Percentiles rank a stretch among this genome's conserved stretches.
phyloP scores from a whole-genome alignment of 2,888 invertebrate species.

The Synanthedon andrenaeformis region DNA sequence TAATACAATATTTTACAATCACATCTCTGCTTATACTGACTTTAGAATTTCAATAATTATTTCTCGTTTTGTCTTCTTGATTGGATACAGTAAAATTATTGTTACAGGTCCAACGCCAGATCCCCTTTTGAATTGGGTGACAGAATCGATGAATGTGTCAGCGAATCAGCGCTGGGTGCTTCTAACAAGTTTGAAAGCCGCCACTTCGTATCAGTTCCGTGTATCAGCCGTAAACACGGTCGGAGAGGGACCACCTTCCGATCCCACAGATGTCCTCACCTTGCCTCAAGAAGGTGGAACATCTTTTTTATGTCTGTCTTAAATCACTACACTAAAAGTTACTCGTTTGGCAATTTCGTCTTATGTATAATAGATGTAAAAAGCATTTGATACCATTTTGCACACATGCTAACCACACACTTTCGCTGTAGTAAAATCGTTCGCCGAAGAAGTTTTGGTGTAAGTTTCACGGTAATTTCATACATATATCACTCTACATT shows the following conservation, averaged over 20 bases:
- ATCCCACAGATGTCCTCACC: slow-evolving; percentile 88
- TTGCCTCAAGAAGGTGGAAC: slow-evolving; percentile 93
- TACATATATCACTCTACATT: slow-evolving; percentile 2
- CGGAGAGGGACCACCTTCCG: slow-evolving; percentile 93
- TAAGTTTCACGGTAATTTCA: neutral
- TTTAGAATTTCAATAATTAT: too few relatives aligned
- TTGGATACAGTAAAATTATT: neutral
- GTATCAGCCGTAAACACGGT: slow-evolving; percentile 97
- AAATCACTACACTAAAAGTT: too few relatives aligned
- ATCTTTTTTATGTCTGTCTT: neutral
- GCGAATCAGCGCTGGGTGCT: slow-evolving; percentile 82
- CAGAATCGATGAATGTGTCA: slow-evolving; percentile 87
- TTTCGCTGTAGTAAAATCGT: neutral
- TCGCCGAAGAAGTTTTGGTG: neutral
- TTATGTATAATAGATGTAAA: neutral
- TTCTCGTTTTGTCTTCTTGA: too few relatives aligned
- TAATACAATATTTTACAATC: too few relatives aligned
- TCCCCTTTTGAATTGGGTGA: slow-evolving; percentile 88
- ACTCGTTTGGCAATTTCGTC: neutral
- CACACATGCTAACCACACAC: too few relatives aligned
- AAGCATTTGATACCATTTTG: neutral
- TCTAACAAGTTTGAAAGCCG: slow-evolving; percentile 89
- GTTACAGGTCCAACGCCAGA: slow-evolving; percentile 84
- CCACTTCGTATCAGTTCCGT: slow-evolving; percentile 95
- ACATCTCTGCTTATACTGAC: too few relatives aligned